Evolutionary conservation across 2,797 vertebrate species (phyloP).

Genomic region (Molothrus aeneus): DNA sequence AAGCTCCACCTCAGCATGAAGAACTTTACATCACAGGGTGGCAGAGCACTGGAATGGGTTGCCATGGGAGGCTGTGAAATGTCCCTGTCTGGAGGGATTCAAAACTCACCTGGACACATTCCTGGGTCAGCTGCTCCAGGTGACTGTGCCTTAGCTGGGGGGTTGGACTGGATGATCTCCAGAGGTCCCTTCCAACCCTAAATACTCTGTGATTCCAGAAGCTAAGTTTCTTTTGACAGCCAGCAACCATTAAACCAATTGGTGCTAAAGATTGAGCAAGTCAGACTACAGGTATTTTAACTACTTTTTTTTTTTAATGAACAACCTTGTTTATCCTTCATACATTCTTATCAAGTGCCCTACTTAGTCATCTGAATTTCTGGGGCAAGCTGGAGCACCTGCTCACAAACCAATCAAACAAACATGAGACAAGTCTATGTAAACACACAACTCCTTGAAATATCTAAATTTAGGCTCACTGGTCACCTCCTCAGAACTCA

Average conservation of each 20-base stretch:
- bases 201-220: background rate
- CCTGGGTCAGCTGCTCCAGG: background rate
- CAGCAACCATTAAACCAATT: background rate
- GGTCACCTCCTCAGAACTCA: background rate
- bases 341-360: background rate
- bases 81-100: background rate
- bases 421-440: background rate
- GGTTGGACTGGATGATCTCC: background rate
- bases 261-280: background rate
- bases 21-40: accelerated
- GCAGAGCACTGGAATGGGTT: background rate
- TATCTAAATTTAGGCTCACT: background rate
- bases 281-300: background rate
- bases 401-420: background rate
- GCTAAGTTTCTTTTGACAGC: background rate
- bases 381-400: background rate
- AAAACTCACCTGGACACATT: background rate
- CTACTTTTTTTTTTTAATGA: background rate
- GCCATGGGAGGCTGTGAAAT: accelerated
- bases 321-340: background rate
- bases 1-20: background rate
- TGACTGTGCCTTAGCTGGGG: background rate
- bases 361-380: background rate
- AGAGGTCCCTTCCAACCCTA: background rate
- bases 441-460: background rate